A percentile compares a stretch with the other conserved stretches of the same genome.
Conservation (phyloP, 2,888 invertebrate genomes). For the Hipparchia semele region DNA sequence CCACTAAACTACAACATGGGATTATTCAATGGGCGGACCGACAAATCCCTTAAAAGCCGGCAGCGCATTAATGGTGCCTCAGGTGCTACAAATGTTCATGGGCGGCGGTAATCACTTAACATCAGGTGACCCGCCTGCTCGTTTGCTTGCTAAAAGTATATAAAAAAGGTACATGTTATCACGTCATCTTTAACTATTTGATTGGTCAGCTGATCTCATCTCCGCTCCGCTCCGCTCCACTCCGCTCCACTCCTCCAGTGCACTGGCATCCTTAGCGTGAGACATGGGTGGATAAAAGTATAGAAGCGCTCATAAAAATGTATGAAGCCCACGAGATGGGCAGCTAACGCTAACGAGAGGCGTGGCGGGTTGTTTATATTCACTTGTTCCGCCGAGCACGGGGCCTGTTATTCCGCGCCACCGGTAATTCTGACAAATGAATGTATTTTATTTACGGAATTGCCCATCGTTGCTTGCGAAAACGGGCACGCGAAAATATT, state of each 20-base stretch:
- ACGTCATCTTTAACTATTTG: too few species aligned
- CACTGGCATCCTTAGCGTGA: conserved; percentile 40
- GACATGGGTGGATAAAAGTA: conserved; percentile 74
- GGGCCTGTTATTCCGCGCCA: conserved; percentile 77
- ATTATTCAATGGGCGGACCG: too few species aligned
- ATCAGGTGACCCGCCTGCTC: too few species aligned
- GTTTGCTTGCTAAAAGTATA: too few species aligned
- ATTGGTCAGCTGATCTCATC: background rate
- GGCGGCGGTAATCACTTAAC: too few species aligned
- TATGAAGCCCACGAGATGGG: conserved; percentile 70
- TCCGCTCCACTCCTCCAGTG: background rate
- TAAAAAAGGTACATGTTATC: too few species aligned
- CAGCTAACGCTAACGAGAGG: conserved; percentile 67
- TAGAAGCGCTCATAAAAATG: conserved; percentile 77
- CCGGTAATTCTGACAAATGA: conserved; percentile 80
- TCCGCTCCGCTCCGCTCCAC: background rate
- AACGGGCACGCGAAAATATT: background rate
- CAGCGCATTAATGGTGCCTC: too few species aligned
- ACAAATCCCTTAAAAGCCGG: too few species aligned
- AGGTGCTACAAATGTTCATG: too few species aligned
- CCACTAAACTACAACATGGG: too few species aligned
- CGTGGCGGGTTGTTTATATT: conserved; percentile 40
- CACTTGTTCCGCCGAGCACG: conserved; percentile 34
- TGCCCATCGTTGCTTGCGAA: conserved; percentile 6
- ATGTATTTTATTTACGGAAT: conserved; percentile 41